Percentiles rank a stretch among this genome's conserved stretches.
These are phyloP conservation scores for Colostygia pectinataria DNA, from an alignment of 2,888 invertebrate species.

Conservation along the genomic window DNA sequence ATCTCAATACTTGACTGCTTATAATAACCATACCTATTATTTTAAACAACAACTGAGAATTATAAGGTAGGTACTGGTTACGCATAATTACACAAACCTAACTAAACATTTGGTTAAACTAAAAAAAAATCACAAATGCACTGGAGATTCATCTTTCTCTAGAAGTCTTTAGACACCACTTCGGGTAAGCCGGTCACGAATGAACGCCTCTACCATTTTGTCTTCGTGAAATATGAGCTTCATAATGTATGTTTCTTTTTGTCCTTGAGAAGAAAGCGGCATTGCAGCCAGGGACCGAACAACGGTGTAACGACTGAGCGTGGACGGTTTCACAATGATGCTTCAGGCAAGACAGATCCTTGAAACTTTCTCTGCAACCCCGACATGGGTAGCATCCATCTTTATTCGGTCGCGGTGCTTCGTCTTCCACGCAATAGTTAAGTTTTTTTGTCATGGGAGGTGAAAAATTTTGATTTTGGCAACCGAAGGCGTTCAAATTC, in stretches of 20 bases:
- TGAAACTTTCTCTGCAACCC: constrained; percentile 86
- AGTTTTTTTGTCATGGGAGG: constrained; percentile 67
- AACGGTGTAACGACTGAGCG: constrained; percentile 86
- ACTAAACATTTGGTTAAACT: constrained; percentile 64
- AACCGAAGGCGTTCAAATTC: constrained; percentile 66
- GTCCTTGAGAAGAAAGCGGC: constrained; percentile 91
- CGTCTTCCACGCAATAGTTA: constrained; percentile 86
- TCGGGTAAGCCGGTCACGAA: constrained; percentile 59
- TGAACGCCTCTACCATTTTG: constrained; percentile 62
- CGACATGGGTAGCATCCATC: constrained; percentile 87
- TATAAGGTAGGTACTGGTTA: constrained; percentile 59
- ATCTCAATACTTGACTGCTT: too few species aligned
- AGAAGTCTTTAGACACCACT: constrained; percentile 21
- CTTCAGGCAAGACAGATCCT: constrained; percentile 85
- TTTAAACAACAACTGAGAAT: constrained; percentile 40
- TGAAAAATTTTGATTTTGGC: constrained; percentile 66
- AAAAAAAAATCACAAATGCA: constrained; percentile 75
- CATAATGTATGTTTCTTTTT: constrained; percentile 89
- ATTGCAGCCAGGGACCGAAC: constrained; percentile 89
- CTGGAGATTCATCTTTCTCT: constrained; percentile 47
- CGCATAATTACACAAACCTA: constrained; percentile 38
- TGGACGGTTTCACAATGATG: constrained; percentile 89
- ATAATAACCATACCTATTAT: not conserved
- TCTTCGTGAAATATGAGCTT: constrained; percentile 82
- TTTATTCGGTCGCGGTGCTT: constrained; percentile 85